Conservation (phyloP, 2,888 invertebrate genomes). For the Xestobium rufovillosum region DNA sequence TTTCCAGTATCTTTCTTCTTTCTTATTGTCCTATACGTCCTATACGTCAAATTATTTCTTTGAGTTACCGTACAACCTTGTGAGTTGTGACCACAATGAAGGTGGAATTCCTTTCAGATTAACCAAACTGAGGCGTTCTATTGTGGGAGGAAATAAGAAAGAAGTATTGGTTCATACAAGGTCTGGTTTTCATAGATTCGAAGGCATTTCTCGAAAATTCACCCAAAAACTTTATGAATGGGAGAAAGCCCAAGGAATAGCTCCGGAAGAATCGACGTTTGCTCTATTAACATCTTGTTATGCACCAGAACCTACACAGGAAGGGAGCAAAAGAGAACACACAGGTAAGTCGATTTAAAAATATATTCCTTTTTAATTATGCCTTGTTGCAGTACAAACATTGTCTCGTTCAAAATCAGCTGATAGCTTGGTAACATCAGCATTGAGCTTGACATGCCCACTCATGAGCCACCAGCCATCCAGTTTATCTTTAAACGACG, state of each 20-base stretch:
- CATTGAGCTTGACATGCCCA: slow-evolving; percentile 40
- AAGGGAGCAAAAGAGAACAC: slow-evolving; percentile 4
- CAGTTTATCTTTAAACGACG: slow-evolving; percentile 65
- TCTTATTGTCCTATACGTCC: too few species aligned
- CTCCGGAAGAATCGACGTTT: slow-evolving; percentile 78
- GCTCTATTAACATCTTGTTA: slow-evolving; percentile 61
- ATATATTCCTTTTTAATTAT: slow-evolving; percentile 6
- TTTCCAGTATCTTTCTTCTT: too few species aligned
- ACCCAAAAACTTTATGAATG: slow-evolving; percentile 85
- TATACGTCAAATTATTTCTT: too few species aligned
- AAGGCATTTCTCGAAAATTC: slow-evolving; percentile 82
- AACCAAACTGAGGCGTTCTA: slow-evolving; percentile 52
- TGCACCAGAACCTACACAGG: slow-evolving; percentile 31
- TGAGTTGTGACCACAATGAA: too few species aligned
- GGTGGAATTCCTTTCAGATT: slow-evolving; percentile 41
- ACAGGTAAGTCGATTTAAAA: slow-evolving; percentile 2
- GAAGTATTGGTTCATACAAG: slow-evolving; percentile 78
- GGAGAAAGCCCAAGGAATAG: slow-evolving; percentile 82
- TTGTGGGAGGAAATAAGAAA: slow-evolving; percentile 49
- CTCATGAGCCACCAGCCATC: slow-evolving; percentile 60
- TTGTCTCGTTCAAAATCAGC: slow-evolving; percentile 70
- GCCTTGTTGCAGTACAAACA: slow-evolving; percentile 16
- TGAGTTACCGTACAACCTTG: too few species aligned
- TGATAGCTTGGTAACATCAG: slow-evolving; percentile 57
- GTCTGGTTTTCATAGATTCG: slow-evolving; percentile 75